Evolutionary conservation across 2,888 invertebrate genomes (phyloP), one percentile per base, ranked within the genome.

Genomic region (Muscina levida): DNA sequence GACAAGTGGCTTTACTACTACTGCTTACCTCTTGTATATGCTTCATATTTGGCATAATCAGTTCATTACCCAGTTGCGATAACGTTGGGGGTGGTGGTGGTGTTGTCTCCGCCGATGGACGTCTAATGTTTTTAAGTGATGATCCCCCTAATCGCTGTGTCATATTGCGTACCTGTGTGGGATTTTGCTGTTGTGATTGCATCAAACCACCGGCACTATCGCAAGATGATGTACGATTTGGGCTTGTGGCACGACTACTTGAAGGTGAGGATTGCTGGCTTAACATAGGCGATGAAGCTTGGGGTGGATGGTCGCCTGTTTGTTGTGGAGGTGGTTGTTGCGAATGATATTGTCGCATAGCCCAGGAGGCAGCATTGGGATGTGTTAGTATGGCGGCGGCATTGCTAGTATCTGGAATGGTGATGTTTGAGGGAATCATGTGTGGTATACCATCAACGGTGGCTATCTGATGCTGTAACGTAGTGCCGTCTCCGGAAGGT

Each of bases 191-290:
- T 68, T 56, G 70, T 72, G 84, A 51, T 42, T 84, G 84, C 65
- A 85, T 85, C n/a, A 84, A 82, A n/a, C 31, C 17, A 15, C 59
- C 59, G 8, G 53, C 68, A 53, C 81, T 77, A 19, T 83, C 83
- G 62, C 78, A 83, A 44, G 80, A 82, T 62, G 85, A 83, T 62
- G 84, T 84, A 71, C 93, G 89, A 83, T 92, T 92, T 3, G 95
- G 95, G 68, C 95, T 95, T 42, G 93, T 92, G 68, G 94, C 92
- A 85, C 95, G 93, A 85, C 95, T 96, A 88, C 95, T 95, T 79
- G 94, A 94, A 57, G 96, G 96, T 56, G 96, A 96, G 68, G 95
- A 94, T 85, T 93, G 93, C 84, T 93, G 93, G 86, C 94, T 94
- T 87, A 95, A 92, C 89, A 95, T 92, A 11, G 95, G 95, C 65